Conservation (phyloP, 1,140 invertebrate species). For the Leptoteleia sp. region DNA sequence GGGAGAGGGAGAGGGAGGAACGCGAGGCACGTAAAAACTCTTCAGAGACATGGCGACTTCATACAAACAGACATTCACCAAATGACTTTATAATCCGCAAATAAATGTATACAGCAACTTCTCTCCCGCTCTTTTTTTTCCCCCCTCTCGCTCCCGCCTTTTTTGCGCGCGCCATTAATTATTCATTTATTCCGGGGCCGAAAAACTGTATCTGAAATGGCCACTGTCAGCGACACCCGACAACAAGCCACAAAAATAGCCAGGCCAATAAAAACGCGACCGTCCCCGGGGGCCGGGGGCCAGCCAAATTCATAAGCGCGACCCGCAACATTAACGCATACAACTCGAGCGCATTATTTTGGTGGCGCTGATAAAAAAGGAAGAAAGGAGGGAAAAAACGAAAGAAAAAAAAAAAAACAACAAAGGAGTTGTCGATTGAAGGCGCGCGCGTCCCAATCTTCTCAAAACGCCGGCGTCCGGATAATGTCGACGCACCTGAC, state of each 20-base stretch:
- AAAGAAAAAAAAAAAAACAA: no score
- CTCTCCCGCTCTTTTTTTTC: no score
- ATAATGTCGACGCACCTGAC: no score
- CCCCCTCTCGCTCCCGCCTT: no score
- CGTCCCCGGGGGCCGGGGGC: conserved; percentile 7
- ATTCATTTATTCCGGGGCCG: conserved; percentile 50
- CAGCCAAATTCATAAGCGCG: conserved; percentile 36
- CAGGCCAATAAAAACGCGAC: conserved; percentile 25
- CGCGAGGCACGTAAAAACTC: conserved; percentile 9
- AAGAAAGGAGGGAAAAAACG: no score
- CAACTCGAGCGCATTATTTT: conserved; percentile 37
- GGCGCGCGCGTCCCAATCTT: conserved; percentile 27
- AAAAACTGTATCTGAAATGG: conserved; percentile 37
- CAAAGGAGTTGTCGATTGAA: conserved; percentile 59
- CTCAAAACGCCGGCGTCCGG: no score
- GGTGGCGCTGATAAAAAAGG: conserved; percentile 35
- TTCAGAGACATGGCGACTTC: conserved; percentile 19
- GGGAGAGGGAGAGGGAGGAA: no score
- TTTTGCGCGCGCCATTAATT: conserved; percentile 34
- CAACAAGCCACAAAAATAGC: conserved; percentile 46
- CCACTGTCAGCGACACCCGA: conserved; percentile 50
- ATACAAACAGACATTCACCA: conserved; percentile 33
- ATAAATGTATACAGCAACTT: conserved; percentile 47
- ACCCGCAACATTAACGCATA: conserved; percentile 8
- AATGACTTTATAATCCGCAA: conserved; percentile 59